Conservation (phyloP, 2,113 vertebrate genomes). For the Limnothrissa miodon region DNA sequence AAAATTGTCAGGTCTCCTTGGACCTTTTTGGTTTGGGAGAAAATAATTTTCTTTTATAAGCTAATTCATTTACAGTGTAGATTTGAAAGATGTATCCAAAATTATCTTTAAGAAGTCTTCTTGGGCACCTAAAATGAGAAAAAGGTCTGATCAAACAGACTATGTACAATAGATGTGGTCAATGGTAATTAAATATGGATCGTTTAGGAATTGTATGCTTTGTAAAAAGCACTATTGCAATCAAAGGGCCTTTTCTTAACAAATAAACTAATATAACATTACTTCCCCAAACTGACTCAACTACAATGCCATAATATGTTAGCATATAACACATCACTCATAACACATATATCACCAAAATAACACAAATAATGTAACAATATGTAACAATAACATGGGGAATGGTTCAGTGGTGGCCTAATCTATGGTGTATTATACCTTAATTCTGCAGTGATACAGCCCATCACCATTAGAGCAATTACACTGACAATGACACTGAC, state of each 20-base stretch:
- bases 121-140: neutral
- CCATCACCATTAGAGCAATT: slow-evolving; percentile 7
- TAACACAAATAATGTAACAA: neutral
- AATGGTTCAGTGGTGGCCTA: neutral
- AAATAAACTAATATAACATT: neutral
- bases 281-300: neutral
- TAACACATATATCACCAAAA: neutral
- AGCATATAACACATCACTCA: neutral
- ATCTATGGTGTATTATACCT: neutral
- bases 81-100: neutral
- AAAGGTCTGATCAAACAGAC: neutral
- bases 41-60: neutral
- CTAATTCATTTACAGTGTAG: neutral
- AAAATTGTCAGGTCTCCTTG: neutral
- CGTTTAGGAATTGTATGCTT: neutral
- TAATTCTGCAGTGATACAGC: neutral
- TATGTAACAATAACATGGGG: neutral
- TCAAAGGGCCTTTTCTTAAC: neutral
- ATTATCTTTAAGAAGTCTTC: neutral
- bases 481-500: neutral
- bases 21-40: neutral
- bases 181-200: neutral
- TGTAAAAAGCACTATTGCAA: neutral
- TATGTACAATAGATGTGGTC: slow-evolving; percentile 10
- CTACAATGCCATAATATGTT: neutral